Base-by-base conservation (phyloP, 2,888 invertebrate species). In the Conomelus anceps region DNA sequence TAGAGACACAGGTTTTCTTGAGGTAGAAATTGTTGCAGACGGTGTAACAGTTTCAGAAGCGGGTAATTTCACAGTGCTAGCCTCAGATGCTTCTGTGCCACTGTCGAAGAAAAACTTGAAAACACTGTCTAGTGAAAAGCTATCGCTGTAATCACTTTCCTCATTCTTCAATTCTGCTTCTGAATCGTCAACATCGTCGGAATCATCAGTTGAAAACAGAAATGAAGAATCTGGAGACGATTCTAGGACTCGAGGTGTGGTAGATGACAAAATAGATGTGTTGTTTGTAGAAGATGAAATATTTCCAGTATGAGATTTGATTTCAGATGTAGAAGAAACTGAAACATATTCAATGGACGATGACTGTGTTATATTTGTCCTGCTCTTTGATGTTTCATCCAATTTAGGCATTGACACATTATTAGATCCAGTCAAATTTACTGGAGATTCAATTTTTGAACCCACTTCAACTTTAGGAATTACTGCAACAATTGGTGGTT, bases 91-190 rank as follows among this genome's bases (percentile, higher is more conserved):
- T 63, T 63, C 63, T n/a, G n/a, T 63, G 4, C 89, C 90, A 63
- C 94, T 89, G 94, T 94, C 90, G 26, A 96, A 94, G 23, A 96
- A 92, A n/a, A 96, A 93, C 92, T 96, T 94, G 22, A 96, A 92
- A 6, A 96, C 95, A 91, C 94, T 95, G 89, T 95, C 95, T 23
- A 96, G 94, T 0, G 95, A 95, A 92, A 95, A 95, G 34, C 92
- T 91, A 34, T 92, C 92, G 13, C 63, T 63, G n/a, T 94, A 63
- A 94, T n/a, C 41, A 22, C 84, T 41, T 17, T 87, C 90, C 26
- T 88, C 89, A n/a, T 88, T 86, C 26, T 90, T 85, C 13, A 88
- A n/a, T 63, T 63, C 63, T 63, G 63, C n/a, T 20, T 63, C 63
- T 7, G 63, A 34, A 13, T 34, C 84, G 23, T n/a, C 63, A n/a